Conservation (phyloP, 2,113 vertebrate genomes). For the Acrocephalus kingi region DNA sequence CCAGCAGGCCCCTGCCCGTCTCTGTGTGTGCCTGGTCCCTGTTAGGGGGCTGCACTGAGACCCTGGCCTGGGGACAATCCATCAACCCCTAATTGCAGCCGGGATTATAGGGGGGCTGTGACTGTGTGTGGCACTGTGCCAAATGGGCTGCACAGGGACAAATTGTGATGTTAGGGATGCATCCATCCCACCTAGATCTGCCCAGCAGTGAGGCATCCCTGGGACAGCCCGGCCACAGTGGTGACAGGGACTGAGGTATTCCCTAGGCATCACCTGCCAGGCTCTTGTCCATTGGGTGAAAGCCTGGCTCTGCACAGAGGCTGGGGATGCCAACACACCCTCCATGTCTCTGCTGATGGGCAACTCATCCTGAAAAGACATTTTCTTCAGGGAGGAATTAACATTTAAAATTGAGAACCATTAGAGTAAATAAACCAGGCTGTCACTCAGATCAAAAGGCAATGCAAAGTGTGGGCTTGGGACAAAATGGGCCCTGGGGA, state of each 20-base stretch:
- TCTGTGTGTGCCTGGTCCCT: fast-evolving
- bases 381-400: constrained; percentile 71
- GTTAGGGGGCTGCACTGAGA: neutral
- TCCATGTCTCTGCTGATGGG: neutral
- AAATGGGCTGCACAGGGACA: neutral
- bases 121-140: neutral
- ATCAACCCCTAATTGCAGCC: constrained; percentile 19
- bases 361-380: constrained; percentile 51
- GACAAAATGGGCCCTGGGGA: neutral
- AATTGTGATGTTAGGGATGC: fast-evolving
- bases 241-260: neutral
- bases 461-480: neutral
- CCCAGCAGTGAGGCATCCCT: fast-evolving
- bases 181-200: fast-evolving
- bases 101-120: neutral
- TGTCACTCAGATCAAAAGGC: constrained; percentile 41
- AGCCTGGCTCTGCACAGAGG: neutral
- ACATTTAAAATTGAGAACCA: constrained; percentile 59
- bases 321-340: neutral
- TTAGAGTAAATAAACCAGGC: constrained; percentile 56
- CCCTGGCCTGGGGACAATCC: neutral
- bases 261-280: neutral
- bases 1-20: neutral
- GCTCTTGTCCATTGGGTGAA: fast-evolving
- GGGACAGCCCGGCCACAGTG: neutral